Percentiles rank a stretch among this genome's conserved stretches.
Evolutionary conservation across 2,888 invertebrate genomes (phyloP).

Genomic region (Diadromus collaris): DNA sequence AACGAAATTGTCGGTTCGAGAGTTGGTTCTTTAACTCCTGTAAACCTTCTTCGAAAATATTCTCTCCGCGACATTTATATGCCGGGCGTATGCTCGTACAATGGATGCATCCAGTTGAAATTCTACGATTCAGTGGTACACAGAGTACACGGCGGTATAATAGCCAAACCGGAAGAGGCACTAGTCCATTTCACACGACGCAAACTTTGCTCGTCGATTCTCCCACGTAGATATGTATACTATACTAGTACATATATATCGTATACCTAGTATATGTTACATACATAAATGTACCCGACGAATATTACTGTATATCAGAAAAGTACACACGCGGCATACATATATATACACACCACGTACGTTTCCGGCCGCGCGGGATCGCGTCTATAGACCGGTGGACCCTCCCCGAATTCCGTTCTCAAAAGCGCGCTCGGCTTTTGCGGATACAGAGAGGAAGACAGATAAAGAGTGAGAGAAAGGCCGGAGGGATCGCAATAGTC

Average conservation of each 20-base stretch:
- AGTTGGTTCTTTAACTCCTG: background rate
- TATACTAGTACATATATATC: background rate
- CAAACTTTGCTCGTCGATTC: slow-evolving; percentile 58
- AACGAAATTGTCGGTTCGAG: no score
- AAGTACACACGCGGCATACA: slow-evolving; percentile 2
- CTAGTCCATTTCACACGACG: slow-evolving; percentile 55
- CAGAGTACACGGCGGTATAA: slow-evolving; percentile 33
- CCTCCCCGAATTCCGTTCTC: slow-evolving; percentile 52
- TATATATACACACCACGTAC: slow-evolving; percentile 36
- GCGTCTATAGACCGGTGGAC: slow-evolving; percentile 50
- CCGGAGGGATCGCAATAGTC: slow-evolving; percentile 25
- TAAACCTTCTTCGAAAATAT: background rate
- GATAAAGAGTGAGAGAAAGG: slow-evolving; percentile 26
- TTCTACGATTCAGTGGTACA: background rate
- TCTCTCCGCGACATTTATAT: background rate
- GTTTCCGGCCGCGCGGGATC: slow-evolving; percentile 52
- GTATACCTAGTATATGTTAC: background rate
- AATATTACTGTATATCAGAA: background rate
- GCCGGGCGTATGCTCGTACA: background rate
- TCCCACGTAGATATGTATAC: slow-evolving; percentile 49
- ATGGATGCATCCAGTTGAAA: slow-evolving; percentile 10
- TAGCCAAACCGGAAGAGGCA: slow-evolving; percentile 56
- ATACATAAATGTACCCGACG: background rate
- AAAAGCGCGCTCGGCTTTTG: slow-evolving; percentile 45
- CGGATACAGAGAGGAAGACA: slow-evolving; percentile 14